These are phyloP conservation scores for Rhopalosiphum maidis DNA, from an alignment of 1,140 invertebrate species.

Conservation along the genomic window DNA sequence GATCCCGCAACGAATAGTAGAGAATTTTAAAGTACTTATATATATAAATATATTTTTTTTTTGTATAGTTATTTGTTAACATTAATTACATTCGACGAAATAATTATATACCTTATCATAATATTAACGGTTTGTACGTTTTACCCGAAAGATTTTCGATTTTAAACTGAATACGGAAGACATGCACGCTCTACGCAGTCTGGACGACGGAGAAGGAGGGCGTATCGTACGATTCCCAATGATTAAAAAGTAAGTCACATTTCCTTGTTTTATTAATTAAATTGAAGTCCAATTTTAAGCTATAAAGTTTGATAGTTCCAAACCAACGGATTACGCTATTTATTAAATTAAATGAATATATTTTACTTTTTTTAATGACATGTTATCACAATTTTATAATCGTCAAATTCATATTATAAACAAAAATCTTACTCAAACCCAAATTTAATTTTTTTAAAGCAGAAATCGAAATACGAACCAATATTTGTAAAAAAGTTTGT, in stretches of 20 bases:
- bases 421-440: background rate
- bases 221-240: background rate
- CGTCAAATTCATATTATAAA: background rate
- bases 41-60: no score
- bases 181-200: background rate
- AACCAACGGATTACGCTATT: background rate
- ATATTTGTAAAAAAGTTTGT: no score
- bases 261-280: background rate
- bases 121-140: background rate
- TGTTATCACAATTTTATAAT: background rate
- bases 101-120: background rate
- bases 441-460: no score
- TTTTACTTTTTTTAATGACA: background rate
- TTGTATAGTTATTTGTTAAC: background rate
- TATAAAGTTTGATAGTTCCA: background rate
- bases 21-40: constrained; percentile 6
- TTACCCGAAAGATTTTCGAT: background rate
- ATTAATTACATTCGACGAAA: background rate
- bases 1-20: background rate
- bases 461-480: no score
- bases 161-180: background rate
- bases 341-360: background rate
- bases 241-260: background rate
- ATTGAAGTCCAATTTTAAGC: background rate
- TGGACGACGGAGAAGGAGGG: background rate